A percentile compares a stretch with the other conserved stretches of the same genome.
Evolutionary conservation across 2,888 invertebrate genomes (phyloP).

Genomic region (Anoplius nigerrimus): DNA sequence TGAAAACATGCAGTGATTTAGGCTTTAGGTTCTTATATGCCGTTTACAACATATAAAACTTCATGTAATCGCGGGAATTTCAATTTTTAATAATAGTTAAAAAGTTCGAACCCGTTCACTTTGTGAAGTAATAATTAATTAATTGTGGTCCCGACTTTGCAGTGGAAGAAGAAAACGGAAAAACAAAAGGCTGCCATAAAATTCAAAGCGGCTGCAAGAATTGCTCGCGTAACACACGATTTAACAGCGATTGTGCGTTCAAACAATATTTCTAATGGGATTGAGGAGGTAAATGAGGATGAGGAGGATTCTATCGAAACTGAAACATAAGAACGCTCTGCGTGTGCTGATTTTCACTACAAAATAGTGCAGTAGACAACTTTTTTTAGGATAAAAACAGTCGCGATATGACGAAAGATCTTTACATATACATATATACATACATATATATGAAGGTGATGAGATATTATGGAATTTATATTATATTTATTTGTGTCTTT

Average conservation of each 20-base stretch:
- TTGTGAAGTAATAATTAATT: no score
- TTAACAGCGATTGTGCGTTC: slow-evolving; percentile 60
- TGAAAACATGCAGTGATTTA: no score
- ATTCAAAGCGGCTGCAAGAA: slow-evolving; percentile 82
- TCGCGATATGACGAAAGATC: background rate
- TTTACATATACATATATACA: background rate
- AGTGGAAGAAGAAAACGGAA: slow-evolving; percentile 84
- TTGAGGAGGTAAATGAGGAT: slow-evolving; percentile 49
- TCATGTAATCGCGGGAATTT: no score
- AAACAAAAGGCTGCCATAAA: slow-evolving; percentile 81
- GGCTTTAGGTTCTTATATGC: no score
- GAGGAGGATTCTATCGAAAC: background rate
- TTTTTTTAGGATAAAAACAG: background rate
- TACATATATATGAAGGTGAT: background rate
- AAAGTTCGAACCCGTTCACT: no score
- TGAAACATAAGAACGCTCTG: no score
- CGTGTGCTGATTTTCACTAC: no score
- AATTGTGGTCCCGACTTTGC: slow-evolving; percentile 56
- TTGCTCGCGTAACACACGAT: slow-evolving; percentile 75
- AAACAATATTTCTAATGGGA: slow-evolving; percentile 36
- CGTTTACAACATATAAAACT: no score
- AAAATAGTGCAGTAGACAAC: no score
- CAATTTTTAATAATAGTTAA: no score
- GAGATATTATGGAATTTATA: slow-evolving; percentile 71
- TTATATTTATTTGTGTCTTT: slow-evolving; percentile 73